Evolutionary conservation across 1,140 invertebrate species (phyloP).

Genomic region (Tetramorium alpestre): DNA sequence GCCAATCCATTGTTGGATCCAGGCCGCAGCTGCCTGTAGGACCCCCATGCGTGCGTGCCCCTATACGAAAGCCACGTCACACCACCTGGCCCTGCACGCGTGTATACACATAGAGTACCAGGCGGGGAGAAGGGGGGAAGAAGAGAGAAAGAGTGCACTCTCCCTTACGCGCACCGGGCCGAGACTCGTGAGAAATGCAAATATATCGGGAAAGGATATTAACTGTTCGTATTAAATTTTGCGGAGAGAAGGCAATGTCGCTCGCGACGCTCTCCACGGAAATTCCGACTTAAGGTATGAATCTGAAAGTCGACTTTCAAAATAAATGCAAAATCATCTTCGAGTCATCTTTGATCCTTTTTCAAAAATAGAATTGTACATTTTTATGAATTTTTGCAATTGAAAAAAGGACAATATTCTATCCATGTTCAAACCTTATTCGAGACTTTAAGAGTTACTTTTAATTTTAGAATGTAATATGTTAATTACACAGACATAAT

Average conservation of each 20-base stretch:
- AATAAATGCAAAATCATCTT: background rate
- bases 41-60: conserved; percentile 83
- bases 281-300: background rate
- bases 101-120: conserved; percentile 58
- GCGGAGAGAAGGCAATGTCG: background rate
- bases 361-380: too few relatives aligned
- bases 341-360: background rate
- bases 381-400: background rate
- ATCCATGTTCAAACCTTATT: background rate
- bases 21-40: conserved; percentile 81
- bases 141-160: conserved; percentile 61
- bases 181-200: conserved; percentile 37
- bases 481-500: background rate
- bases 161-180: conserved; percentile 77
- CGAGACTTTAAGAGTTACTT: background rate
- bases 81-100: conserved; percentile 75
- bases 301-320: background rate
- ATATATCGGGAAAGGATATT: conserved; percentile 32
- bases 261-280: too few relatives aligned
- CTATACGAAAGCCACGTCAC: conserved; percentile 79
- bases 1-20: conserved; percentile 81
- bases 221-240: background rate
- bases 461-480: background rate
- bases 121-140: conserved; percentile 52
- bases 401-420: background rate